Conservation (phyloP, 1,140 invertebrate species). For the Drosophila repletoides region DNA sequence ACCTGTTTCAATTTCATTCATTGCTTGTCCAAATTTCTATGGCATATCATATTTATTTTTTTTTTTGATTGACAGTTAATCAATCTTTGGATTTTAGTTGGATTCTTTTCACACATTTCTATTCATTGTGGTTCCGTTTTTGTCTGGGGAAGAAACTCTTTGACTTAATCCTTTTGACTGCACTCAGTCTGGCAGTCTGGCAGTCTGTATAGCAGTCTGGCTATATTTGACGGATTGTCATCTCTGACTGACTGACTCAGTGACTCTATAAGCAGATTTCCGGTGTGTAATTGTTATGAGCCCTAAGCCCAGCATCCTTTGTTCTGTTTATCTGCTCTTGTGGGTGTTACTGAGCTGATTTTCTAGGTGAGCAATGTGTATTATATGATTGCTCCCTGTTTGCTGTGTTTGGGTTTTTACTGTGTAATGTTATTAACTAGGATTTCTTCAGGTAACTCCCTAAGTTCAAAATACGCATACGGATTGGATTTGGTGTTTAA, state of each 20-base stretch:
- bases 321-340: constrained; percentile 26
- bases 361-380: constrained; percentile 5
- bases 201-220: too few relatives aligned
- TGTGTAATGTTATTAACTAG: neutral
- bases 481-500: too few relatives aligned
- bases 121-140: constrained; percentile 55
- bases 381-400: constrained; percentile 2
- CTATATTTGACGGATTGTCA: constrained; percentile 69
- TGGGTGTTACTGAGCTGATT: constrained; percentile 62
- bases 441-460: too few relatives aligned
- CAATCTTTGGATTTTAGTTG: constrained; percentile 65
- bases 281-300: constrained; percentile 73
- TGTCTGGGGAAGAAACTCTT: constrained; percentile 51
- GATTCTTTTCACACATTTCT: constrained; percentile 70
- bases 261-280: constrained; percentile 70
- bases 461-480: too few relatives aligned
- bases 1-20: constrained; percentile 72
- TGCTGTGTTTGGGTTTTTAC: neutral
- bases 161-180: constrained; percentile 74
- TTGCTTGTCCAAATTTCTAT: constrained; percentile 30
- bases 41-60: constrained; percentile 27
- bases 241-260: constrained; percentile 44
- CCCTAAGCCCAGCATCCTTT: constrained; percentile 39
- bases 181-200: neutral
- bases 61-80: constrained; percentile 74